Evolutionary conservation across 2,888 invertebrate species (phyloP), one percentile per base, ranked within the genome.

Genomic region (Pheosia gnoma): DNA sequence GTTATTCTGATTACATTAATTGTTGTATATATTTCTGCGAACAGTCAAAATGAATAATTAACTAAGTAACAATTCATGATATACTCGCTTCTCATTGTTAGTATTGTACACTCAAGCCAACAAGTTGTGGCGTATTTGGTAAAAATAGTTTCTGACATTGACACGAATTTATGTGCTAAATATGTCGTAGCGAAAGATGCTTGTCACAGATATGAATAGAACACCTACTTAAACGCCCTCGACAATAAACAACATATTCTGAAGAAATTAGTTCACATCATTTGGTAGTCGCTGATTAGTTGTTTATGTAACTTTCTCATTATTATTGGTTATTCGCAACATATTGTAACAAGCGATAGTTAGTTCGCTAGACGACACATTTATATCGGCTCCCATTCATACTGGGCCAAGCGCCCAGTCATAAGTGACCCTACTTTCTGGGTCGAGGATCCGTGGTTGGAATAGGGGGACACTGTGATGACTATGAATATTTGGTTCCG

Each of bases 81-180:
- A 9, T 45, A 45, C 43, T 1, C 5, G 3, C 41, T 7, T 3
- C 8, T 7, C 8, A 7, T 41, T 5, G 41, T 41, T 25, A 25
- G 41, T 41, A 8, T 3, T 45, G 9, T 9, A 9, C 43, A 9
- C 6, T 9, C 11, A 47, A 47, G 47, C n/a, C 47, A 41, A 41
- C 41, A 47, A 47, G 47, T 51, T 25, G 51, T 51, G 39, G 39
- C 55, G 58, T 58, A 51, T 58, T 58, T 47, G 58, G 58, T 25
- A 39, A 52, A 58, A 52, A 58, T 52, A 52, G 58, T 58, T 51
- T 51, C 9, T 52, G 58, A 58, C 51, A 58, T 58, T 58, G 58
- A 58, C 58, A 51, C 51, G 41, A 45, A 58, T 58, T 58, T 38
- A 58, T 51, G 51, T 51, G 5, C 51, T 52, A 25, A 51, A 38